Conservation (phyloP, 2,888 invertebrate species). For the Drosophila leonis region DNA sequence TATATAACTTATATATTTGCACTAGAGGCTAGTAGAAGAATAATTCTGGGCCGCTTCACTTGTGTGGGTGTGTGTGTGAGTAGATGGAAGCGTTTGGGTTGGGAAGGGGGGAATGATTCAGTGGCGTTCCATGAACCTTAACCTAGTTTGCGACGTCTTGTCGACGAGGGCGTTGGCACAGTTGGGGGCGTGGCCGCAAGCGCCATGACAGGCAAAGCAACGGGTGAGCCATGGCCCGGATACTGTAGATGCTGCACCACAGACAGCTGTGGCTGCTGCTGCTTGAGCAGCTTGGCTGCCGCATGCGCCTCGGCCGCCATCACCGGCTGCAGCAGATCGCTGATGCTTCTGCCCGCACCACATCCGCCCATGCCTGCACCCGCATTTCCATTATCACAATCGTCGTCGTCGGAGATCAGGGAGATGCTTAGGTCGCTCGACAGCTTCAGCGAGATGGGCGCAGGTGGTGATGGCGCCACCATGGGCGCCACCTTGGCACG, state of each 20-base stretch:
- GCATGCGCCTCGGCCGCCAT: slow-evolving; percentile 55
- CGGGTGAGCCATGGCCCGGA: slow-evolving; percentile 58
- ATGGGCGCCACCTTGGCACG: slow-evolving; percentile 73
- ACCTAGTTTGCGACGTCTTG: slow-evolving; percentile 69
- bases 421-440: slow-evolving; percentile 84
- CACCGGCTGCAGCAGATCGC: slow-evolving; percentile 49
- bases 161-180: slow-evolving; percentile 37
- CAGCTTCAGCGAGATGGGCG: slow-evolving; percentile 80
- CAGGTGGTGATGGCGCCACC: slow-evolving; percentile 68
- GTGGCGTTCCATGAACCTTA: slow-evolving; percentile 31
- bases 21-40: slow-evolving; percentile 46
- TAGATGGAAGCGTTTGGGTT: slow-evolving; percentile 8
- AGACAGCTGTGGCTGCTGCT: slow-evolving; percentile 76
- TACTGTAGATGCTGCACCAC: slow-evolving; percentile 75
- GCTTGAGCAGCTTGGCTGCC: slow-evolving; percentile 72
- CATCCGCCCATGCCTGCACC: slow-evolving; percentile 6
- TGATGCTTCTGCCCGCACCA: slow-evolving; percentile 6
- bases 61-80: not conserved
- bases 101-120: slow-evolving; percentile 64
- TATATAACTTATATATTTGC: slow-evolving; percentile 52
- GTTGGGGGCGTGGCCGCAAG: slow-evolving; percentile 33
- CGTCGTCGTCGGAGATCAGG: slow-evolving; percentile 84
- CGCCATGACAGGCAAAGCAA: slow-evolving; percentile 67
- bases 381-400: slow-evolving; percentile 64
- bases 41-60: slow-evolving; percentile 39